These are phyloP conservation scores for Talpa occidentalis DNA, from an alignment of 2,113 vertebrate genomes.

Conservation along the genomic window DNA sequence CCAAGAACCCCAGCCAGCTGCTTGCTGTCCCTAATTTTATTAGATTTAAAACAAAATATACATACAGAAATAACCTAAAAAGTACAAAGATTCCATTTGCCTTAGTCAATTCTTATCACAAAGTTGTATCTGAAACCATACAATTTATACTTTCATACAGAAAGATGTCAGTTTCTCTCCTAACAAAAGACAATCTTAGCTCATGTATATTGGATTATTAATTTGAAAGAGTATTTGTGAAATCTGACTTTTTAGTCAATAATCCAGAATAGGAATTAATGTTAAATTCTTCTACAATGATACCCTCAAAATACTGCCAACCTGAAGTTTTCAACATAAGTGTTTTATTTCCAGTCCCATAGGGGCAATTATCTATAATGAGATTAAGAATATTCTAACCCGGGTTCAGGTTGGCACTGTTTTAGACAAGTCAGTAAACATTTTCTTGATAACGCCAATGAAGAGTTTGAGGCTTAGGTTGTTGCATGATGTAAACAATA, in stretches of 20 bases:
- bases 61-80: slow-evolving; percentile 66
- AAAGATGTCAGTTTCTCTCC: slow-evolving; percentile 67
- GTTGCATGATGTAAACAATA: slow-evolving; percentile 80
- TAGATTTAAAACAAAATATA: slow-evolving; percentile 70
- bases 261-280: slow-evolving; percentile 54
- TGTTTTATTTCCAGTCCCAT: slow-evolving; percentile 65
- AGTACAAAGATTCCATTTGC: slow-evolving; percentile 74
- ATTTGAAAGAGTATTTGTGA: slow-evolving; percentile 55
- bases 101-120: slow-evolving; percentile 69
- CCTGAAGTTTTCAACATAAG: slow-evolving; percentile 66
- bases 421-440: slow-evolving; percentile 71
- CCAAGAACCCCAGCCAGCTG: slow-evolving; percentile 56
- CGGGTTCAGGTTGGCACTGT: slow-evolving; percentile 29
- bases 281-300: slow-evolving; percentile 54
- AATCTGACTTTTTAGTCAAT: slow-evolving; percentile 59
- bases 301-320: slow-evolving; percentile 67
- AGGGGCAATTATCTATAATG: slow-evolving; percentile 61
- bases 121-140: slow-evolving; percentile 69
- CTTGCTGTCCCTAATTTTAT: slow-evolving; percentile 49
- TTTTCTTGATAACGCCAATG: slow-evolving; percentile 65
- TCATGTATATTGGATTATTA: slow-evolving; percentile 44
- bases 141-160: slow-evolving; percentile 73
- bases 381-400: slow-evolving; percentile 65
- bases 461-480: slow-evolving; percentile 62
- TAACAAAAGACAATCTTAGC: slow-evolving; percentile 70